Base-by-base conservation (phyloP, 2,797 vertebrate species). In the Mallotus villosus region DNA sequence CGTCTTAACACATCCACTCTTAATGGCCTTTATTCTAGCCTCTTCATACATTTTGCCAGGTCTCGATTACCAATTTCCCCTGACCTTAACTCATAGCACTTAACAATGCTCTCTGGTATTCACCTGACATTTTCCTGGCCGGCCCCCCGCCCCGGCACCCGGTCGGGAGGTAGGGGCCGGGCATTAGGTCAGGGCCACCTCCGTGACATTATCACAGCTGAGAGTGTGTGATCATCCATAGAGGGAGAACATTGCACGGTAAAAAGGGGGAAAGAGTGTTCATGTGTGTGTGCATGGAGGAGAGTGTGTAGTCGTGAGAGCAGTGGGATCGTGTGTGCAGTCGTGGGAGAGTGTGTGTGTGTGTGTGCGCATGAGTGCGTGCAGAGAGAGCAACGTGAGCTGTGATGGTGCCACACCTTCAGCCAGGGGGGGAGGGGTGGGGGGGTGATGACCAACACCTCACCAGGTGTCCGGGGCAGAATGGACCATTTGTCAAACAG, bases 121-220 rank as follows among this genome's bases (percentile, higher is more conserved):
- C 82, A 70, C 78, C 75, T 85, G 86, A 90, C 87, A 88, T 90
- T 91, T 86, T 73, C 82, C 65, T 76, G 79, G 80, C 78, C 84
- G 41, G 25, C 76, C 71, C 24, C 22, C 24, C 67, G 78, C 78
- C 79, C 65, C 75, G 8, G 37, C 37, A 41, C 37, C 37, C 9
- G 1, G 37, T 4, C 27, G 25, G 65, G 68, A 25, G 32, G 72
- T n/a, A 74, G 72, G 78, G 72, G 76, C 78, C 61, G 84, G 88
- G 84, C 78, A 84, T 89, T 88, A 85, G 78, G 71, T 79, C 75
- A 83, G 82, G 79, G 85, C 78, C 82, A 78, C 74, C 76, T 74
- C 72, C 75, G 46, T 85, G 85, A 88, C 84, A 82, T 87, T 90
- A 87, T 85, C 85, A 86, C 82, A 79, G 67, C 78, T 81, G 72